Evolutionary conservation across 2,797 vertebrate species (phyloP), one percentile per base, ranked within the genome.

Genomic region (Pseudochaenichthys georgianus): DNA sequence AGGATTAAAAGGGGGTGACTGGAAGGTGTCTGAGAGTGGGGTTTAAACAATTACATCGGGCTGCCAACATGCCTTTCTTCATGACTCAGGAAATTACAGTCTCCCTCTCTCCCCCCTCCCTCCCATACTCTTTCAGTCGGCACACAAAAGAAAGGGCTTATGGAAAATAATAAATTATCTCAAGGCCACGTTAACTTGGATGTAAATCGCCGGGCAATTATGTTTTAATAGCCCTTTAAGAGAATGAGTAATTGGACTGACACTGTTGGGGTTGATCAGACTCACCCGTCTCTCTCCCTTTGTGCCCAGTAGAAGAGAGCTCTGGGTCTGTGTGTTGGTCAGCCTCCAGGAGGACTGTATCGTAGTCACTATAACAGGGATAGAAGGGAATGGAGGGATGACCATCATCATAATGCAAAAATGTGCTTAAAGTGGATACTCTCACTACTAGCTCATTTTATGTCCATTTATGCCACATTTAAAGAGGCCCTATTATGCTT

Each of bases 141-240:
- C 84, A 86, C 87, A 94, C 88, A 94, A 93, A 94, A 92, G 92
- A 89, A 89, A 92, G 86, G 88, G 90, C 93, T 95, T 94, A 95
- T 95, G 93, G 93, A 94, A 95, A 95, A 95, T 95, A 95, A 95
- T 95, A 95, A 94, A 95, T 95, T 93, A 94, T 94, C 93, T 91
- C 58, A 38, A 86, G 89, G 92, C 92, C 91, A 92, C 92, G 92
- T 95, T 95, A 94, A 95, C 95, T 94, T 94, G 91, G 93, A 93
- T 94, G 93, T 95, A 95, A 96, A 96, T 95, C 93, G 94, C 90
- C 62, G 75, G 90, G 92, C 94, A 96, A 96, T 96, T 95, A 95
- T 95, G 94, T 94, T 95, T 95, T 95, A 95, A 95, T 95, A 92
- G 93, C 88, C 93, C 93, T 95, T 95, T 94, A 96, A 95, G 93